phyloP scores from a whole-genome alignment of 2,113 vertebrate species.

The Calcarius ornatus region DNA sequence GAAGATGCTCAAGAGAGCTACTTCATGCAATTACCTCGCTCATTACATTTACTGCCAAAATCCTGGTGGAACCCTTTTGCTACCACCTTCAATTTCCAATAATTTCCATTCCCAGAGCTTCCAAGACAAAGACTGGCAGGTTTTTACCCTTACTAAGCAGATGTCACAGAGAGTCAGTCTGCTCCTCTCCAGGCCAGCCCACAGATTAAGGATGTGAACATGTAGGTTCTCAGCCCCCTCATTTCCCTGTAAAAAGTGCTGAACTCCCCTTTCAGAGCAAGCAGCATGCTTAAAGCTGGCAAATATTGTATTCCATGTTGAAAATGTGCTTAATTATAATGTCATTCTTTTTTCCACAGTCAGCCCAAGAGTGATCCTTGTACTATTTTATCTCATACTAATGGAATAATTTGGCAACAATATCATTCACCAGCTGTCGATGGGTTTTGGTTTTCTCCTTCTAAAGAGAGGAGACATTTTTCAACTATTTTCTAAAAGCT shows the following conservation, averaged over 20 bases:
- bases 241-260: background rate
- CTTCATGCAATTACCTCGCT: background rate
- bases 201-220: background rate
- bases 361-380: background rate
- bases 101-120: background rate
- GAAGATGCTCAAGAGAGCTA: background rate
- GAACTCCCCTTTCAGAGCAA: background rate
- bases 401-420: background rate
- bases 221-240: background rate
- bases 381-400: background rate
- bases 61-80: background rate
- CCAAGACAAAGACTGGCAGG: background rate
- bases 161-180: background rate
- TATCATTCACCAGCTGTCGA: rapidly evolving
- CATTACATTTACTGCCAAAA: background rate
- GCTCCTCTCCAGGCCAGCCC: background rate
- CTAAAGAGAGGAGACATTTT: background rate
- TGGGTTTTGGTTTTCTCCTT: background rate
- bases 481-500: background rate
- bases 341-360: background rate
- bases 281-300: background rate
- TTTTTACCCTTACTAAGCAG: background rate
- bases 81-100: background rate
- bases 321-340: background rate
- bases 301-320: background rate